A percentile compares a stretch with the other conserved stretches of the same genome.
Evolutionary conservation across 2,797 vertebrate species (phyloP).

Genomic region (Benthosema pterotum): DNA sequence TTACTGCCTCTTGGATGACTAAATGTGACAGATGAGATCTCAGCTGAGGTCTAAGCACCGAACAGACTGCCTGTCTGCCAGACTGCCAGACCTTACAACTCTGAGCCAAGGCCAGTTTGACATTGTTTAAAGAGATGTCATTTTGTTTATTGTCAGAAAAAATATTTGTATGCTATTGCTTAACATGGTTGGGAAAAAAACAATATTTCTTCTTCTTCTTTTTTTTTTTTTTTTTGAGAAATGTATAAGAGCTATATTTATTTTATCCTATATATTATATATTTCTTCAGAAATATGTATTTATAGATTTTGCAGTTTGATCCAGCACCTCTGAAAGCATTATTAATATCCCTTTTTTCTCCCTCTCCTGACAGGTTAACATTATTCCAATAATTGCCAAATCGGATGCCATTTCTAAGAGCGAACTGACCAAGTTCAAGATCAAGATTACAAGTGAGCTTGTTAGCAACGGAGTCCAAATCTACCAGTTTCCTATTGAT

Average conservation of each 20-base stretch:
- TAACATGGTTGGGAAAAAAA: slow-evolving; percentile 1
- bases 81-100: no score
- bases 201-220: not conserved
- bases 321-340: slow-evolving; percentile 14
- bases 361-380: slow-evolving; percentile 85
- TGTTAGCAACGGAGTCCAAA: slow-evolving; percentile 97
- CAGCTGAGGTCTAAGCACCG: no score
- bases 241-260: no score
- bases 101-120: no score
- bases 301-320: slow-evolving; percentile 23
- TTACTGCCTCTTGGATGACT: not conserved
- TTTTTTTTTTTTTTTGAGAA: not conserved
- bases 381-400: slow-evolving; percentile 98
- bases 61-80: no score
- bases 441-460: slow-evolving; percentile 98
- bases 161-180: not conserved
- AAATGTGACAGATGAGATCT: no score
- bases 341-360: slow-evolving; percentile 10
- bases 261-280: not conserved
- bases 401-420: slow-evolving; percentile 97
- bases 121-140: no score
- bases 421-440: slow-evolving; percentile 97
- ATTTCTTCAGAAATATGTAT: not conserved
- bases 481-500: slow-evolving; percentile 98
- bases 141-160: no score